Evolutionary conservation across 1,140 invertebrate genomes (phyloP), one percentile per base, ranked within the genome.

Genomic region (Apocrypta bakeri): DNA sequence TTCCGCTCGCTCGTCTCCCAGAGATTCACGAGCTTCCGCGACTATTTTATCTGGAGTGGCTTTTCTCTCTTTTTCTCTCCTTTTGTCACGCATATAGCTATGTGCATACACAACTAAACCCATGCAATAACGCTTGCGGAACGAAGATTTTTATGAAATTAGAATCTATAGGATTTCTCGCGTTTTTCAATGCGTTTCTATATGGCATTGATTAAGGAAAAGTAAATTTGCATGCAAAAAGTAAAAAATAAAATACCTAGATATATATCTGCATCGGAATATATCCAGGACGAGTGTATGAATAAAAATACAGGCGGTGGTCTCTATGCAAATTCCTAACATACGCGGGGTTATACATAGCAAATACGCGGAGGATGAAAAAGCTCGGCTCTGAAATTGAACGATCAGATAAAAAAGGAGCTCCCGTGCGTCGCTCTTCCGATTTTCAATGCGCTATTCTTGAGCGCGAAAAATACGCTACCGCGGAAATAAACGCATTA

Each of bases 221-320:
- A 61, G 33, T 37, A 9, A 61, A 61, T 61, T 61, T n/a, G 56
- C 12, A 12, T n/a, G 56, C 56, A 61, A n/a, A 21, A 37, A 73
- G 56, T 1, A 64, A 27, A 76, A 56, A 17, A 24, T 1, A 31
- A 31, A 48, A 78, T 24, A 21, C n/a, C 2, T 12, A n/a, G 12
- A 3, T 61, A 61, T n/a, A 72, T 48, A 33, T 9, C 56, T 37
- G 71, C n/a, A 14, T 61, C 61, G 56, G 81, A 63, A 63, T 27
- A 73, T 77, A 82, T 82, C 69, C 81, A 79, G 69, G 63, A 69
- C n/a, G 69, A 86, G 84, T 82, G 86, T 86, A 85, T 82, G 84
- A 87, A 87, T 87, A 83, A 85, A 83, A 87, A 86, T 87, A 87
- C 83, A 69, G 12, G 14, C 14, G 74, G 37, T 33, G 82, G 78